Evolutionary conservation across 1,140 invertebrate genomes (phyloP).

Genomic region (Sitodiplosis mosellana): DNA sequence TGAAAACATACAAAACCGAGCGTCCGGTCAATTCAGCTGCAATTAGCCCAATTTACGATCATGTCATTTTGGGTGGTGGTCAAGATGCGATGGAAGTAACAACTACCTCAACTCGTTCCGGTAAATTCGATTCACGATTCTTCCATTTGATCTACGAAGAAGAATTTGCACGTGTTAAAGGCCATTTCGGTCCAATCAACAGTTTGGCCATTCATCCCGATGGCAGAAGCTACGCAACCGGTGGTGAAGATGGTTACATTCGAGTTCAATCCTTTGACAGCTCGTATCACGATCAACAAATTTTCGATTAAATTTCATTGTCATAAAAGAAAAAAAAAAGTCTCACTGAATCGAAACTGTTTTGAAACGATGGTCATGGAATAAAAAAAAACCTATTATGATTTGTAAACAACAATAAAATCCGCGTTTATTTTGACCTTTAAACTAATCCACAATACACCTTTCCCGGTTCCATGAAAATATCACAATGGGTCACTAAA

Average conservation of each 20-base stretch:
- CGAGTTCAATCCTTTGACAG: slow-evolving; percentile 91
- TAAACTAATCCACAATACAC: too few relatives aligned
- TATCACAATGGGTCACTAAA: not conserved
- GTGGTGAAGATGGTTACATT: slow-evolving; percentile 97
- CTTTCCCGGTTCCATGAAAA: too few relatives aligned
- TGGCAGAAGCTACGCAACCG: slow-evolving; percentile 90
- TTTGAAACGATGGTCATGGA: too few relatives aligned
- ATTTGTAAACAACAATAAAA: too few relatives aligned
- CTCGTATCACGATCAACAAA: slow-evolving; percentile 93
- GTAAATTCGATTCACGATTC: slow-evolving; percentile 97
- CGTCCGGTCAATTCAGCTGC: slow-evolving; percentile 92
- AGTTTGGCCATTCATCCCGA: slow-evolving; percentile 95
- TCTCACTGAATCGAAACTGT: too few relatives aligned
- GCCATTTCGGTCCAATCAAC: slow-evolving; percentile 99
- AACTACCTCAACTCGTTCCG: slow-evolving; percentile 82
- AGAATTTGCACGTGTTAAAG: slow-evolving; percentile 95
- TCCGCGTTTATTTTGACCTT: too few relatives aligned
- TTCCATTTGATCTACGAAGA: slow-evolving; percentile 99
- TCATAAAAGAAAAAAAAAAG: not conserved
- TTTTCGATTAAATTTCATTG: slow-evolving; percentile 59
- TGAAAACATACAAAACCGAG: slow-evolving; percentile 94
- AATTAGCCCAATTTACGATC: slow-evolving; percentile 83
- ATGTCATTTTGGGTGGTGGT: slow-evolving; percentile 90
- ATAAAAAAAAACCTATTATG: too few relatives aligned
- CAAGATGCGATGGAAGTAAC: slow-evolving; percentile 99